Evolutionary conservation across 2,888 invertebrate species (phyloP).

Genomic region (Patella pellucida): DNA sequence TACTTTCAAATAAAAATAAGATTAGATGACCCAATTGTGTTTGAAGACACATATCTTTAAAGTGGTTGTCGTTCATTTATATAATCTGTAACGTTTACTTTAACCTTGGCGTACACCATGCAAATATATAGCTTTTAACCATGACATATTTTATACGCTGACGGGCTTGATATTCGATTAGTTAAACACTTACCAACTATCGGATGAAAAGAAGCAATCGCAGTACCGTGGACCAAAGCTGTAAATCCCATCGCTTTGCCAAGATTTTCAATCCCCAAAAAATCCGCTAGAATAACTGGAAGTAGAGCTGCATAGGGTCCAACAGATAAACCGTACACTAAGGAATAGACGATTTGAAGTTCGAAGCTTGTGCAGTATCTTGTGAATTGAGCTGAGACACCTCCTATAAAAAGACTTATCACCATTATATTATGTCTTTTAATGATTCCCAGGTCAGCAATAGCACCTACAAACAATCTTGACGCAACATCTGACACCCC

Average conservation of each 20-base stretch:
- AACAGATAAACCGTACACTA: constrained; percentile 42
- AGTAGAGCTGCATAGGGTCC: constrained; percentile 43
- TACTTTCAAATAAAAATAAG: too few species aligned
- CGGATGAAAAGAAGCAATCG: constrained; percentile 34
- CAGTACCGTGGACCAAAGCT: constrained; percentile 37
- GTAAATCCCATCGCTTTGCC: constrained; percentile 41
- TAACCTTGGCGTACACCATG: too few species aligned
- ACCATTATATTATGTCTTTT: constrained; percentile 27
- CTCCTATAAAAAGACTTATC: constrained; percentile 20
- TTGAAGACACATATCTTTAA: too few species aligned
- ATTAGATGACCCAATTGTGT: too few species aligned
- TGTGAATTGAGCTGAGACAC: constrained; percentile 11
- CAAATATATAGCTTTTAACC: too few species aligned
- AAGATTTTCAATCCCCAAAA: constrained; percentile 45
- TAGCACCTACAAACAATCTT: constrained; percentile 22
- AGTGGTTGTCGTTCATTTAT: too few species aligned
- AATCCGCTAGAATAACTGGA: constrained; percentile 45
- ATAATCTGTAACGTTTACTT: too few species aligned
- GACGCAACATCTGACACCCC: constrained; percentile 31
- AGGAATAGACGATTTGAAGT: constrained; percentile 37
- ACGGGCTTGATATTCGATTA: too few species aligned
- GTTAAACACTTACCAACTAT: constrained; percentile 42
- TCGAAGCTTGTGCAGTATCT: constrained; percentile 34
- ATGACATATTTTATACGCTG: too few species aligned
- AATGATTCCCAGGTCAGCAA: constrained; percentile 29